phyloP scores from a whole-genome alignment of 2,888 invertebrate genomes.

The Volucella inanis region DNA sequence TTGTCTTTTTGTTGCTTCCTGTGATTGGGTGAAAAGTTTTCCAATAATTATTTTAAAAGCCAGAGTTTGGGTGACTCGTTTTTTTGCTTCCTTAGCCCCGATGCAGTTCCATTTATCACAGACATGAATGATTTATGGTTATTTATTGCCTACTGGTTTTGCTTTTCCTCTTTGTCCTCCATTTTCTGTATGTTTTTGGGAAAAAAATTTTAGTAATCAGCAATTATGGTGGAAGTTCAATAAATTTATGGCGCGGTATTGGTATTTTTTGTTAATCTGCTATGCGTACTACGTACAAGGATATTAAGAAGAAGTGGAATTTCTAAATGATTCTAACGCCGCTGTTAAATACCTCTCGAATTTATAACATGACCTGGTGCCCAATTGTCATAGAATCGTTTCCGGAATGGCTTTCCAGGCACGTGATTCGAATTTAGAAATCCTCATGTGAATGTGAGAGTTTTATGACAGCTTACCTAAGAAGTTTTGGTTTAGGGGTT shows the following conservation, averaged over 20 bases:
- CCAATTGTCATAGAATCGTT: no score
- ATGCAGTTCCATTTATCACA: constrained; percentile 25
- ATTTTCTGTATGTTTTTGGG: neutral
- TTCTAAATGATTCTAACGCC: no score
- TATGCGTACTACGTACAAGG: neutral
- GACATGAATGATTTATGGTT: constrained; percentile 58
- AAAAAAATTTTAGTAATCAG: constrained; percentile 31
- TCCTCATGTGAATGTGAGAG: no score
- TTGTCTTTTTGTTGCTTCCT: neutral
- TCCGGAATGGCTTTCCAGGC: no score
- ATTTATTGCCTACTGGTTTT: constrained; percentile 58
- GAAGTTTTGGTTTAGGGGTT: no score
- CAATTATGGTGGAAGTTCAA: constrained; percentile 52
- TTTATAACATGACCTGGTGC: no score
- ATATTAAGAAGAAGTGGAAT: constrained; percentile 18
- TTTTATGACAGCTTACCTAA: no score
- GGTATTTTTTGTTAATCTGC: constrained; percentile 50
- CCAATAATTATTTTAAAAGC: no score
- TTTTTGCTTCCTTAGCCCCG: constrained; percentile 27
- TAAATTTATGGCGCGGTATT: constrained; percentile 46
- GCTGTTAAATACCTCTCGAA: no score
- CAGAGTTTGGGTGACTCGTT: constrained; percentile 3
- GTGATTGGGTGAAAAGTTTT: no score
- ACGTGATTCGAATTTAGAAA: no score
- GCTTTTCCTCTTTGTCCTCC: neutral